Percentiles rank a stretch among this genome's conserved stretches.
Evolutionary conservation across 2,888 invertebrate species (phyloP).

Genomic region (Nebria brevicollis): DNA sequence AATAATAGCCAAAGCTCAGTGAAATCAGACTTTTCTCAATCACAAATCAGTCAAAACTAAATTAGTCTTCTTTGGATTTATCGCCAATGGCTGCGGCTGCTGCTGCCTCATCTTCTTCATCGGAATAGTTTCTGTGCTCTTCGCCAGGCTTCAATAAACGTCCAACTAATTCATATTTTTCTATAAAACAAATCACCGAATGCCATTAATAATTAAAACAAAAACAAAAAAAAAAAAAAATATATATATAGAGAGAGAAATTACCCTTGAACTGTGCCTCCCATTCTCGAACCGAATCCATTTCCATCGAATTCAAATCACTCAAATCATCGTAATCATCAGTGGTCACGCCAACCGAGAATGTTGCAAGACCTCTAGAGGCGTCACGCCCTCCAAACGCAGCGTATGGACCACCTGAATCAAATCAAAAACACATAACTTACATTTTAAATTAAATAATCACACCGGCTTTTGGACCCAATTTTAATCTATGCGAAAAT

Average conservation of each 20-base stretch:
- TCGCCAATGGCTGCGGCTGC: conserved; percentile 62
- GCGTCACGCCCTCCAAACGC: conserved; percentile 96
- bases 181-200: conserved; percentile 64
- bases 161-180: conserved; percentile 94
- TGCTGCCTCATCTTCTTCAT: conserved; percentile 79
- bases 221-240: not conserved
- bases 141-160: conserved; percentile 91
- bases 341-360: conserved; percentile 82
- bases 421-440: conserved; percentile 32
- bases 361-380: conserved; percentile 93
- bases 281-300: conserved; percentile 97
- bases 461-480: no score
- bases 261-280: conserved; percentile 95
- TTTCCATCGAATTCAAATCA: conserved; percentile 91
- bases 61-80: conserved; percentile 60
- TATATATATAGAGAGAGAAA: not conserved
- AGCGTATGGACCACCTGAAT: conserved; percentile 89
- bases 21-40: conserved; percentile 41
- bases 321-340: conserved; percentile 95
- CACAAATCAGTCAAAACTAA: conserved; percentile 33
- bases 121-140: conserved; percentile 88
- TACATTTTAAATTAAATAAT: no score
- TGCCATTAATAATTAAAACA: not conserved
- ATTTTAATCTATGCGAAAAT: no score
- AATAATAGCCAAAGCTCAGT: conserved; percentile 36